Base-by-base conservation (phyloP, 1,140 invertebrate genomes). In the Tetragonula clypearis region DNA sequence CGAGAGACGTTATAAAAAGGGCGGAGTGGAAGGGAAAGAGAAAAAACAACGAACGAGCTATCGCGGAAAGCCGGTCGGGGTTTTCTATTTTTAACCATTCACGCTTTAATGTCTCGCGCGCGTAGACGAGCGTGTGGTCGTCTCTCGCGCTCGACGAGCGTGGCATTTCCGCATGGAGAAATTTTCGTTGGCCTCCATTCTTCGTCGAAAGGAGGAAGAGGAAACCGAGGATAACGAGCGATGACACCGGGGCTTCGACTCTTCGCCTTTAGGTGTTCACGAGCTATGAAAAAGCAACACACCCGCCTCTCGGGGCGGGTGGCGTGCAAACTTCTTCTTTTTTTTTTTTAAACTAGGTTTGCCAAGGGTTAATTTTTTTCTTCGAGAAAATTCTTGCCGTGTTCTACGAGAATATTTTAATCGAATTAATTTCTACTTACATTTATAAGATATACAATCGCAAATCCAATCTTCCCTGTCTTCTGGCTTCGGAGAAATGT, bases 141-240 rank as follows among this genome's bases (percentile, higher is more conserved):
- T 41, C 41, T 49, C 79, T 55, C 82, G 66, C 66, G 82, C 76
- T 56, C 77, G 60, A 58, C 69, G 66, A 85, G 82, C 84, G 87
- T 88, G 78, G 82, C 87, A 84, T 85, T 87, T 88, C 86, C 87
- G 87, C 86, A 69, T 79, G 78, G 82, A 85, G 79, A 88, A 86
- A 88, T 86, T 88, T 88, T 88, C 79, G 87, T 35, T 78, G 79
- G 78, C 76, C 81, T 86, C 84, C 75, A 84, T 84, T 84, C 76
- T 60, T 49, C 68, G 68, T 86, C 69, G 79, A 88, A 85, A 88
- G 79, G 82, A 88, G 87, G 87, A 88, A 88, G 79, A 73, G 78
- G 82, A 88, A 88, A 86, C 86, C 49, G 79, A 79, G 83, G 86
- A 82, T 88, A 85, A 88, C 86, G 86, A 88, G 82, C 82, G 82